Evolutionary conservation across 2,113 vertebrate genomes (phyloP).

Genomic region (Galeopterus variegatus): DNA sequence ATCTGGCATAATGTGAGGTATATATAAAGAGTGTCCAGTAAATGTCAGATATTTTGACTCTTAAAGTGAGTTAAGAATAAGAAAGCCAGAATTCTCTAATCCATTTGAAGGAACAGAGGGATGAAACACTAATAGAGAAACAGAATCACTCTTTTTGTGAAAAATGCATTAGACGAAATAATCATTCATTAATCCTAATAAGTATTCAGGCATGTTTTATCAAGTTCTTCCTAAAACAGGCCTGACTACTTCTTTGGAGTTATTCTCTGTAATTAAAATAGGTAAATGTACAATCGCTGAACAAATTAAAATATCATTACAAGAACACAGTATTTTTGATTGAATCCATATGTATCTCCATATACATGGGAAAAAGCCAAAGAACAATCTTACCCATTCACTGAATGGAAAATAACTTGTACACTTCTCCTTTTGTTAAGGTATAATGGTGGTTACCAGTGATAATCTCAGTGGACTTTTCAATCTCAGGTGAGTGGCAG

Average conservation of each 20-base stretch:
- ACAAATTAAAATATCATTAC: background rate
- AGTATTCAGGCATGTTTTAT: background rate
- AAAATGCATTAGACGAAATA: background rate
- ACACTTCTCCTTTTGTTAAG: background rate
- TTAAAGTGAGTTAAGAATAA: background rate
- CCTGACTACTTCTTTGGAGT: background rate
- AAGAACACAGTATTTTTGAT: background rate
- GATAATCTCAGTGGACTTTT: background rate
- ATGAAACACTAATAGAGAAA: background rate
- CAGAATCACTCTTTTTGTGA: background rate
- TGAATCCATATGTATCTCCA: background rate
- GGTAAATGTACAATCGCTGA: background rate
- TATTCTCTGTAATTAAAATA: conserved; percentile 35
- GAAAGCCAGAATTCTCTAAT: background rate
- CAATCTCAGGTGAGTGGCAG: background rate
- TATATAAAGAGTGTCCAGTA: background rate
- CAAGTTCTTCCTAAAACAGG: background rate
- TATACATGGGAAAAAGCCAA: background rate
- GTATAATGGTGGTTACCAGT: background rate
- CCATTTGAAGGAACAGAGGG: background rate
- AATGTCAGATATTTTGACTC: background rate
- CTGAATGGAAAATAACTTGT: background rate
- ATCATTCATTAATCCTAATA: background rate
- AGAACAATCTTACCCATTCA: background rate
- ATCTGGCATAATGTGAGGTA: background rate